Percentiles rank a stretch among this genome's conserved stretches.
These are phyloP conservation scores for Drosophila cognata DNA, from an alignment of 2,888 invertebrate genomes.

Conservation along the genomic window DNA sequence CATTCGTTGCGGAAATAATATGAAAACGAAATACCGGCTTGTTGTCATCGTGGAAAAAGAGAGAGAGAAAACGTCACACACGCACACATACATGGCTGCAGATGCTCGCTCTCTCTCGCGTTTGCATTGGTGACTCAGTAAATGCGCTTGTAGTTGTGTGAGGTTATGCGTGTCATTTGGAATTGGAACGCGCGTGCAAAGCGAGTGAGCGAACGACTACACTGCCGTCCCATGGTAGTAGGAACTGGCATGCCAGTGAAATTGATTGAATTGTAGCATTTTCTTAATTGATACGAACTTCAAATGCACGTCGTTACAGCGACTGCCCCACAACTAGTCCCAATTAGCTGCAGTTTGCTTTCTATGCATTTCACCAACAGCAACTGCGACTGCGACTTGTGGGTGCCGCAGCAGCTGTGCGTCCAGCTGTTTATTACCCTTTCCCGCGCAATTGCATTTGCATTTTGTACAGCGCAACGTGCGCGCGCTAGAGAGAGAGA, in stretches of 20 bases:
- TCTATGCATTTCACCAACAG: conserved; percentile 54
- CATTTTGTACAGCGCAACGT: conserved; percentile 54
- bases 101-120: conserved; percentile 14
- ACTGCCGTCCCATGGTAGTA: conserved; percentile 53
- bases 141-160: conserved; percentile 72
- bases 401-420: conserved; percentile 56
- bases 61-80: conserved; percentile 17
- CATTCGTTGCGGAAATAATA: conserved; percentile 71
- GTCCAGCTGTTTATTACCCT: conserved; percentile 63
- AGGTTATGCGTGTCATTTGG: conserved; percentile 73
- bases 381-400: conserved; percentile 26
- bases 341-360: conserved; percentile 69
- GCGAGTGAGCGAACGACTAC: conserved; percentile 29
- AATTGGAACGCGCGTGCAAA: conserved; percentile 71
- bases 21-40: conserved; percentile 75
- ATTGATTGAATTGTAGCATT: conserved; percentile 74
- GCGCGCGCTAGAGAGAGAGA: conserved; percentile 11
- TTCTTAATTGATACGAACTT: conserved; percentile 83
- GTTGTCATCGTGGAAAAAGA: conserved; percentile 61
- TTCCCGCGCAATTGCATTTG: conserved; percentile 65
- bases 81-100: conserved; percentile 11
- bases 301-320: conserved; percentile 65
- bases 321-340: conserved; percentile 54
- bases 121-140: conserved; percentile 69
- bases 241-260: conserved; percentile 25